Base-by-base conservation (phyloP, 2,888 invertebrate species). In the Augiades crinisus region DNA sequence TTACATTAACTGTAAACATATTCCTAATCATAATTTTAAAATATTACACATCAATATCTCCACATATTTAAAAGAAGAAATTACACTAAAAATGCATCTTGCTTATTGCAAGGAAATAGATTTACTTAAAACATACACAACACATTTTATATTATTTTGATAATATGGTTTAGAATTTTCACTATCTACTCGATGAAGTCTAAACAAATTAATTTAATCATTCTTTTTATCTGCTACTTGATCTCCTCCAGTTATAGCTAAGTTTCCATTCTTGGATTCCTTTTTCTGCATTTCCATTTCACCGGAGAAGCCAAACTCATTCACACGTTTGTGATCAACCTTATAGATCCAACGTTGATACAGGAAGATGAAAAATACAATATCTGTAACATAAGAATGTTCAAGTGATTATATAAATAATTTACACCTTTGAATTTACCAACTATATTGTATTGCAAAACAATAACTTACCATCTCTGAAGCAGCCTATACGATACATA, bases 301-400 rank as follows among this genome's bases (percentile, higher is more conserved):
- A 31, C 95, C 97, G 33, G 97, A 96, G 78, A 96, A 98, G n/a
- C 99, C 99, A 90, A 97, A 99, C 80, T 99, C 99, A 82, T 99
- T 99, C 47, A 98, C 94, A 60, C 99, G 93, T 59, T 94, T 95
- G 54, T 95, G 96, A 85, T 99, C 99, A 36, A 97, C 98, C 67
- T 98, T 97, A 90, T 99, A 99, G 64, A 99, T 98, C 95, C 97
- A 99, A 60, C 98, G 94, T 89, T 99, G 99, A 81, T 99, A 99
- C 60, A 99, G 91, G 91, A 98, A 99, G 78, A 99, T 96, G 81
- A 99, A 95, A 92, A 99, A 99, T 37, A 99, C 96, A 68, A 99
- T 98, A 89, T 99, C 97, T 94, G 91, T 50, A 87, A 91, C 60
- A 33, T n/a, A n/a, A n/a, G n/a, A n/a, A n/a, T n/a, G n/a, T n/a